These are phyloP conservation scores for Danaus melanippus DNA, from an alignment of 1,140 invertebrate genomes.

Conservation along the genomic window DNA sequence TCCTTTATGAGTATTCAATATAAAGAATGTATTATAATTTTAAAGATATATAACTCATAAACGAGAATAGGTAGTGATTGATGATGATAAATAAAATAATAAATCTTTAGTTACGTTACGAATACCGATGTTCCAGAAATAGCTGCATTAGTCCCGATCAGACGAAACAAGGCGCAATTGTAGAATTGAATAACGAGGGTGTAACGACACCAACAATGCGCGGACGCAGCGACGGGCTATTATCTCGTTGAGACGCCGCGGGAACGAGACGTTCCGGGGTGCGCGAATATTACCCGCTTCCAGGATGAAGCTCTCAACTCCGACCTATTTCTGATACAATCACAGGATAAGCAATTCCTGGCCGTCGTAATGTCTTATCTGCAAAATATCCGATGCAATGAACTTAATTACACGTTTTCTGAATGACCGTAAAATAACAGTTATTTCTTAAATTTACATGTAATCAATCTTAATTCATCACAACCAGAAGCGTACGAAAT, in stretches of 20 bases:
- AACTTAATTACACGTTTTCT: too few relatives aligned
- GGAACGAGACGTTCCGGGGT: slow-evolving; percentile 42
- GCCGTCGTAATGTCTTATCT: too few relatives aligned
- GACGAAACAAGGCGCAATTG: slow-evolving; percentile 53
- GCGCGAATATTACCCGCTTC: slow-evolving; percentile 35
- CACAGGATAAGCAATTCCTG: background rate
- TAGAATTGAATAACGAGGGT: slow-evolving; percentile 66
- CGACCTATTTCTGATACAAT: slow-evolving; percentile 3
- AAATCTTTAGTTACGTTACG: background rate
- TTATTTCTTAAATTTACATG: background rate
- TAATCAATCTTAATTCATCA: slow-evolving; percentile 1
- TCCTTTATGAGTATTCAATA: too few relatives aligned
- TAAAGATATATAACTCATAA: too few relatives aligned
- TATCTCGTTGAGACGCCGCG: slow-evolving; percentile 49
- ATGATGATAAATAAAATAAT: background rate
- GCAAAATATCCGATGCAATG: too few relatives aligned
- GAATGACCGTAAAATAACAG: background rate
- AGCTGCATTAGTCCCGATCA: slow-evolving; percentile 51
- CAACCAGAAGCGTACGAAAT: slow-evolving; percentile 13
- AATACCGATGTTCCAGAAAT: slow-evolving; percentile 18
- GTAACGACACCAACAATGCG: slow-evolving; percentile 62
- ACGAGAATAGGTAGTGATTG: too few relatives aligned
- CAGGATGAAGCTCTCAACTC: slow-evolving; percentile 17
- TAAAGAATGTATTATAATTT: too few relatives aligned
- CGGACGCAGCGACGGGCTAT: slow-evolving; percentile 36